Conservation (phyloP, 2,888 invertebrate species). For the Cyclophora albipunctata region DNA sequence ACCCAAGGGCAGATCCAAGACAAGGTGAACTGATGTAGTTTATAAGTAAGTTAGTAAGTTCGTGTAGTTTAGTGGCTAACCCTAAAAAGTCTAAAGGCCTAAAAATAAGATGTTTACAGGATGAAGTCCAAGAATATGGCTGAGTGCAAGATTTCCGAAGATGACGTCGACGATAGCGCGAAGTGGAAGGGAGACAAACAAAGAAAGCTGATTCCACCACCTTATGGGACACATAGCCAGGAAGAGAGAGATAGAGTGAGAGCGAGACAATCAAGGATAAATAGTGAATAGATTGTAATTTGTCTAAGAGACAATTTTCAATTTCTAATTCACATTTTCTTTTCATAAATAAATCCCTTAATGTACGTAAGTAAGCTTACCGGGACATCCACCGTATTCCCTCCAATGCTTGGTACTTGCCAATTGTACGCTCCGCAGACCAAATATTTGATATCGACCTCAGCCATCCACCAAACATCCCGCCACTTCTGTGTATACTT, state of each 20-base stretch:
- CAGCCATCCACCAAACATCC: constrained; percentile 11
- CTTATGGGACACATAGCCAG: too few relatives aligned
- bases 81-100: too few relatives aligned
- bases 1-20: too few relatives aligned
- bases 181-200: not conserved
- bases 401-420: not conserved
- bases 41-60: not conserved
- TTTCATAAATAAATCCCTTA: not conserved
- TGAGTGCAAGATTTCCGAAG: not conserved
- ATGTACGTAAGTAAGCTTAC: too few relatives aligned
- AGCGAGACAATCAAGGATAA: not conserved
- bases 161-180: not conserved
- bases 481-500: too few relatives aligned
- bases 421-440: constrained; percentile 11
- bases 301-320: not conserved
- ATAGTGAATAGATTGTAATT: not conserved
- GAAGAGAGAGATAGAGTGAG: not conserved
- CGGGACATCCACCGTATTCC: not conserved
- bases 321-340: not conserved
- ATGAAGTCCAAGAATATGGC: not conserved
- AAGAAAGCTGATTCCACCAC: not conserved
- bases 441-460: constrained; percentile 40
- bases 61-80: not conserved
- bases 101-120: too few relatives aligned
- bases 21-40: not conserved